These are phyloP conservation scores for Folsomia manolachei DNA, from an alignment of 2,888 invertebrate species.

Conservation along the genomic window DNA sequence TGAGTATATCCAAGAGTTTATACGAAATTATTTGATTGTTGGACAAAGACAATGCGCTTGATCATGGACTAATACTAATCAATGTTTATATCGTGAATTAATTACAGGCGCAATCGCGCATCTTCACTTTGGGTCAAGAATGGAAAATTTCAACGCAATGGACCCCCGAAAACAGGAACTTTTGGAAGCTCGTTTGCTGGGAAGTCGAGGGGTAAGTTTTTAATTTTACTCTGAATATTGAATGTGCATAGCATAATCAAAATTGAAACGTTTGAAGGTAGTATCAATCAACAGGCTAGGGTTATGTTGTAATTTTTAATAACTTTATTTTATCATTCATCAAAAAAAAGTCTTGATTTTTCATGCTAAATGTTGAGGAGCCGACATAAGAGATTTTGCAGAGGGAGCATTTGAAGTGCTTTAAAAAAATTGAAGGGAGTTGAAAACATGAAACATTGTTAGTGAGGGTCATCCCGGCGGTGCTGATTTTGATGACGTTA, in stretches of 20 bases:
- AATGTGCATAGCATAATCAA: too few relatives aligned
- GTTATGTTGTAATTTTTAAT: too few relatives aligned
- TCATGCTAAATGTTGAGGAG: too few relatives aligned
- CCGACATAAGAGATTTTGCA: too few relatives aligned
- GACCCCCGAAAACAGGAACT: slow-evolving; percentile 99
- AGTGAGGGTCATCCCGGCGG: too few relatives aligned
- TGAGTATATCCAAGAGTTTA: neutral
- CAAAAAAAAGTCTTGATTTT: neutral
- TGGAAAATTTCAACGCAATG: slow-evolving; percentile 95
- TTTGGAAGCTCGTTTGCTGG: slow-evolving; percentile 94
- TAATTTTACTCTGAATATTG: neutral
- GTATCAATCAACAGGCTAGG: neutral
- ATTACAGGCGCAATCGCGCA: slow-evolving; percentile 29
- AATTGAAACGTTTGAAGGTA: too few relatives aligned
- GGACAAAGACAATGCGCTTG: neutral
- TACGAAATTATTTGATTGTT: neutral
- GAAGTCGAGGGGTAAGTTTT: slow-evolving; percentile 84
- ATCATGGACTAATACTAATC: too few relatives aligned
- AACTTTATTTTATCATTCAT: neutral
- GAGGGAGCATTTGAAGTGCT: too few relatives aligned
- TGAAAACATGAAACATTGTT: too few relatives aligned
- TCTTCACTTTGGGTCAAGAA: slow-evolving; percentile 53
- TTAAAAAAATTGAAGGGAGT: too few relatives aligned
- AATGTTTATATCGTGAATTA: too few relatives aligned
- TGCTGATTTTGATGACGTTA: too few relatives aligned